Evolutionary conservation across 2,797 vertebrate species (phyloP).

Genomic region (Coregonus suidteri): DNA sequence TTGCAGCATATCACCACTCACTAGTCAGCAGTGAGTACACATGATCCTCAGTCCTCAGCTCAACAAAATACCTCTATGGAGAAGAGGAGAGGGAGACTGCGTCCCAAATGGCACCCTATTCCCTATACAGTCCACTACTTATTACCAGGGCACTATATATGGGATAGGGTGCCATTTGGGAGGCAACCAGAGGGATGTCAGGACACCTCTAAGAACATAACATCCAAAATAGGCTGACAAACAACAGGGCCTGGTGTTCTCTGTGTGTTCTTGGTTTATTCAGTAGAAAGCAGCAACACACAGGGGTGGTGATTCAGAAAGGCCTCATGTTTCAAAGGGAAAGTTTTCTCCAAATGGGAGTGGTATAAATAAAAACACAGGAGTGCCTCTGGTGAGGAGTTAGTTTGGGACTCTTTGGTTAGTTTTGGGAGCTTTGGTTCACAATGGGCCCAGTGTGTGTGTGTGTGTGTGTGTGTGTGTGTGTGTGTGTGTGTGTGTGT

Average conservation of each 20-base stretch:
- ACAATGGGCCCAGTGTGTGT: conserved; percentile 40
- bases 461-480: conserved; percentile 16
- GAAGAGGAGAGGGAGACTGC: conserved; percentile 49
- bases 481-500: conserved; percentile 23
- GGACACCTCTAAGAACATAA: conserved; percentile 52
- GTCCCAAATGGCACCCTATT: background rate
- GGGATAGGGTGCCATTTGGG: background rate
- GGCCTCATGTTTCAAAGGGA: conserved; percentile 68
- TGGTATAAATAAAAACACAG: conserved; percentile 57
- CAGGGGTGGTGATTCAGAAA: conserved; percentile 57
- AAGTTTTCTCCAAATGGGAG: conserved; percentile 41
- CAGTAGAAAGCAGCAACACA: conserved; percentile 32
- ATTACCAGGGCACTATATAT: background rate
- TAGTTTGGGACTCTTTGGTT: conserved; percentile 37
- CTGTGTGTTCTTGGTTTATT: conserved; percentile 21
- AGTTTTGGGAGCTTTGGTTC: conserved; percentile 13
- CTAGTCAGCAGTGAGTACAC: conserved; percentile 75
- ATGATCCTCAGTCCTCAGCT: conserved; percentile 59
- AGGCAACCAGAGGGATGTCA: background rate
- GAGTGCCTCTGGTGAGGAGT: background rate
- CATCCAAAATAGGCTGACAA: conserved; percentile 60
- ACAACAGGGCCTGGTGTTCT: conserved; percentile 71
- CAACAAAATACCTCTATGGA: conserved; percentile 67
- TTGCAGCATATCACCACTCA: conserved; percentile 53
- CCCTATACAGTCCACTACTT: background rate